Base-by-base conservation (phyloP, 2,797 vertebrate genomes). In the Linurgus olivaceus region DNA sequence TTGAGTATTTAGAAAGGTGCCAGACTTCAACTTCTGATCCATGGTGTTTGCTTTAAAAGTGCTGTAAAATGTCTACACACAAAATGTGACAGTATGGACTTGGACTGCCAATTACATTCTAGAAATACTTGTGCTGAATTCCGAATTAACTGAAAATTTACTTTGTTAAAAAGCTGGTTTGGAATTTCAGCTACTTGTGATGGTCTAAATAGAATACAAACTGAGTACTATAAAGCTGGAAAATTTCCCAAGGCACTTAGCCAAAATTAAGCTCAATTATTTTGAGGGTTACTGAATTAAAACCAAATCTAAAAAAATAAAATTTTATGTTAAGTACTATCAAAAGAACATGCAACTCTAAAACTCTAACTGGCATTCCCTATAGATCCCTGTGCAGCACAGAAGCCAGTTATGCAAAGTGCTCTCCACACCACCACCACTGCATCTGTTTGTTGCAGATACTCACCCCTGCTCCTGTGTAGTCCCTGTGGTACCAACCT, bases 41-140 rank as follows among this genome's bases (percentile, higher is more conserved):
- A 91, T 78, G 88, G 86, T 89, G 92, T 96, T 96, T 94, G 74
- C 82, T 95, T 95, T 91, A 65, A 2, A 77, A 94, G 57, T 77
- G 51, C 29, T 21, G 8, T 72, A 88, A 93, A 61, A 62, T 83
- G 66, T 54, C 79, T 81, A 94, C 31, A 50, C 72, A 81, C 35
- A 78, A 77, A 15, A 80, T 2, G 1, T 62, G 57, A 94, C 26
- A 83, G 38, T 24, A 61, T 29, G 62, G 61, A 91, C 67, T 72
- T 11, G 61, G 42, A 86, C 45, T 80, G 76, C 50, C 68, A 91
- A 65, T 58, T 80, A 83, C 20, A 52, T 51, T 80, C 62, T 35
- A 90, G 54, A 92, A 92, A 73, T 80, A 87, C 25, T 52, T 62
- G 74, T 31, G 40, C 24, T 85, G 57, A 91, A 91, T 57, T 79